Evolutionary conservation across 2,888 invertebrate genomes (phyloP), one percentile per base, ranked within the genome.

Genomic region (Oxyscelio sp.): DNA sequence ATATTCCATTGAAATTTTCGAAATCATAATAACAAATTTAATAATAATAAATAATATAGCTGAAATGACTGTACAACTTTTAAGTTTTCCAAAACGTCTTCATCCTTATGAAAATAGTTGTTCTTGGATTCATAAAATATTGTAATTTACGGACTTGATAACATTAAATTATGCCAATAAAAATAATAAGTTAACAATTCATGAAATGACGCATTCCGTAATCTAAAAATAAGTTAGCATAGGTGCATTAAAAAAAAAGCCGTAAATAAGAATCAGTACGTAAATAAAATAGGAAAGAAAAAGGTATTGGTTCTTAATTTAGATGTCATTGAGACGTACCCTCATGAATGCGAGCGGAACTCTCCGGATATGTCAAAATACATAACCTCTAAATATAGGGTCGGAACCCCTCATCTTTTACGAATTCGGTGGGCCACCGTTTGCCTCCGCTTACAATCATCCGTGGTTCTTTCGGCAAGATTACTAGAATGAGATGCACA

Each of bases 401-500:
- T 70, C 74, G 58, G 74, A 71, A 70, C 70, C 75, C 75, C 71
- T 75, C 80, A 80, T 80, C 82, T 82, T 75, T 75, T 71, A 56
- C 40, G 40, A 75, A 82, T 75, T 71, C 70, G 48, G 75, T 31
- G 74, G 21, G 61, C 74, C n/a, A n/a, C n/a, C n/a, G n/a, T n/a
- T n/a, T n/a, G 40, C 27, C 38, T 70, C 34, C 56, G 59, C n/a
- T 54, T 27, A 34, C 70, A 61, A 70, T 75, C 70, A 70, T 70
- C 56, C 48, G 61, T 19, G 81, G 70, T 50, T 74, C 75, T 75
- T 59, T 54, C 43, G 65, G 19, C 45, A 56, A 43, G 77, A 75
- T 66, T 58, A 78, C 77, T 63, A 79, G 82, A 82, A 82, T 61
- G 83, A 84, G 63, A 71, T 78, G 83, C 82, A 86, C 85, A 63